phyloP scores from a whole-genome alignment of 2,797 vertebrate species.

The Sylvia borin region DNA sequence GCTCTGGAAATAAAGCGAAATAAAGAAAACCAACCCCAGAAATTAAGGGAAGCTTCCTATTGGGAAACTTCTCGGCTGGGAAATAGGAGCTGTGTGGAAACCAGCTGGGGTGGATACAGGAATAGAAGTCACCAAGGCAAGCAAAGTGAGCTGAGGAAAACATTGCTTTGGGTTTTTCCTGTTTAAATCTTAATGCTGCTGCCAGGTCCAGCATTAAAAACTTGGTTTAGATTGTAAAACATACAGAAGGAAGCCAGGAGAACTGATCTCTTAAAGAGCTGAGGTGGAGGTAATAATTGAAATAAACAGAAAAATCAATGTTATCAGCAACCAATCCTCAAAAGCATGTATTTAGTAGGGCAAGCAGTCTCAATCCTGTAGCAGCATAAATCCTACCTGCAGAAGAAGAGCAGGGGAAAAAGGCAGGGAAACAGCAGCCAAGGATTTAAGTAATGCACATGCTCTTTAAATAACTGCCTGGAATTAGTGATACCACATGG shows the following conservation, averaged over 20 bases:
- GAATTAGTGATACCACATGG: not conserved
- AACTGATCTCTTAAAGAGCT: not conserved
- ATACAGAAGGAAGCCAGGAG: not conserved
- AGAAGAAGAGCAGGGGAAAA: not conserved
- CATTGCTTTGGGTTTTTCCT: not conserved
- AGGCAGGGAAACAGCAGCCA: not conserved
- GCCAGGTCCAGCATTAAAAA: not conserved
- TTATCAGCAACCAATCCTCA: not conserved
- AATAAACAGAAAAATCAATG: slow-evolving; percentile 19
- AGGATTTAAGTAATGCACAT: fast-evolving
- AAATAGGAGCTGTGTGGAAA: not conserved
- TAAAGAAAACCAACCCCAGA: not conserved
- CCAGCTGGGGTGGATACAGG: not conserved
- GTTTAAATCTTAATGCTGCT: not conserved
- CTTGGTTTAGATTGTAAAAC: not conserved
- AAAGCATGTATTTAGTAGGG: not conserved
- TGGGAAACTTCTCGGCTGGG: not conserved
- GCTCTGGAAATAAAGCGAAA: not conserved
- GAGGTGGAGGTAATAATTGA: not conserved
- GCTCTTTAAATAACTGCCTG: not conserved
- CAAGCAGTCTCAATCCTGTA: not conserved
- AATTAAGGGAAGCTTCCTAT: not conserved
- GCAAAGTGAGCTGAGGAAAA: not conserved
- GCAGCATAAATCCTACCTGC: not conserved
- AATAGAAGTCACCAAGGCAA: not conserved